phyloP scores from a whole-genome alignment of 2,113 vertebrate genomes.

The Stigmatopora argus region DNA sequence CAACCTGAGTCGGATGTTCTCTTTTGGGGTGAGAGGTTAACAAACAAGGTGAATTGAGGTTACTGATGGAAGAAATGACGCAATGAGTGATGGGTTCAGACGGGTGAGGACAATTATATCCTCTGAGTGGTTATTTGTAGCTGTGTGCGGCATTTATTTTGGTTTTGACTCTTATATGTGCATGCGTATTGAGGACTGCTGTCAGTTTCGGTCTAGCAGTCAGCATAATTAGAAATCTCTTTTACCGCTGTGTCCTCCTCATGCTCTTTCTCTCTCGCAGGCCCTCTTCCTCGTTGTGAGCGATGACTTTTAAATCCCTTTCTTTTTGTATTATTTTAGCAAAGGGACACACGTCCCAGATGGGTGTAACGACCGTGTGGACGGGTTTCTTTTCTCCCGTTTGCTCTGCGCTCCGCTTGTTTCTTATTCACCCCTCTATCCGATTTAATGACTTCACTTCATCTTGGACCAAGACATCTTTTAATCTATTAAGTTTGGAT shows the following conservation, averaged over 20 bases:
- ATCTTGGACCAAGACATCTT: slow-evolving; percentile 24
- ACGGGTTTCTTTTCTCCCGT: slow-evolving; percentile 47
- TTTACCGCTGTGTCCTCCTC: slow-evolving; percentile 40
- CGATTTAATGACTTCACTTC: slow-evolving; percentile 41
- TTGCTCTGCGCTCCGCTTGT: slow-evolving; percentile 47
- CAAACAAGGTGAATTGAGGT: not conserved
- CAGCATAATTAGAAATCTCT: slow-evolving; percentile 65
- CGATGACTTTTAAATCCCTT: slow-evolving; percentile 65
- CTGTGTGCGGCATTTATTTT: not conserved
- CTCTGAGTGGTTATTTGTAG: not conserved
- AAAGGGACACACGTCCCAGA: not conserved
- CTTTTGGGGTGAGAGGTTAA: not conserved
- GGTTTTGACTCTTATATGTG: not conserved
- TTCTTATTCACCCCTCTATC: slow-evolving; percentile 9
- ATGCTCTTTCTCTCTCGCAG: not conserved
- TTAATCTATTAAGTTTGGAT: slow-evolving; percentile 22
- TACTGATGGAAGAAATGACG: slow-evolving; percentile 7
- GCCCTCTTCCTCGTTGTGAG: slow-evolving; percentile 24
- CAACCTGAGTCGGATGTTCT: no score
- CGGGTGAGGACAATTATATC: not conserved
- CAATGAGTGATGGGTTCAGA: slow-evolving; percentile 13
- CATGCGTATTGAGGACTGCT: slow-evolving; percentile 30
- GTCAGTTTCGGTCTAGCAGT: slow-evolving; percentile 65
- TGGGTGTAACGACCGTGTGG: slow-evolving; percentile 8
- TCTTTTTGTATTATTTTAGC: slow-evolving; percentile 28